phyloP scores from a whole-genome alignment of 2,113 vertebrate genomes.

The Myanophis thanlyinensis region DNA sequence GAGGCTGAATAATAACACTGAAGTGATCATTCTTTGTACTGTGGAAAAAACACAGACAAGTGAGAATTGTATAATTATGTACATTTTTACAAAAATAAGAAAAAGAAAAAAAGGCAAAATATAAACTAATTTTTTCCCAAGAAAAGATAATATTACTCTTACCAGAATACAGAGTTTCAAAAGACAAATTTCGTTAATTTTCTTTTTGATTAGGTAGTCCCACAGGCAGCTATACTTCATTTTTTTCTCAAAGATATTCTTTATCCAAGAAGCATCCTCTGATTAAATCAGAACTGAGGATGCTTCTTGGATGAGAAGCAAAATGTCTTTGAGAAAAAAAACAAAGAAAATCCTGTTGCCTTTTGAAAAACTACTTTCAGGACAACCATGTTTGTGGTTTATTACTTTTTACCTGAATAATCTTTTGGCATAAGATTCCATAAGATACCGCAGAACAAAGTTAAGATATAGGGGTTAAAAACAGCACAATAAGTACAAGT shows the following conservation, averaged over 20 bases:
- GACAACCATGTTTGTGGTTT: not conserved
- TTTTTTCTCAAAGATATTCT: not conserved
- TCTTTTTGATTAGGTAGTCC: not conserved
- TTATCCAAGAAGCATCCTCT: not conserved
- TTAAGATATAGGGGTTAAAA: not conserved
- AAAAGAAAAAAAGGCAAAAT: not conserved
- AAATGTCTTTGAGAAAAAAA: not conserved
- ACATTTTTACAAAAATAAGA: not conserved
- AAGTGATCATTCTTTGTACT: constrained; percentile 92
- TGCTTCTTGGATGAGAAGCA: not conserved
- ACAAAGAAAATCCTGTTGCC: not conserved
- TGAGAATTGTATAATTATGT: not conserved
- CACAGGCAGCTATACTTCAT: not conserved
- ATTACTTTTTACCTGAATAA: not conserved
- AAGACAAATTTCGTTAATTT: no score
- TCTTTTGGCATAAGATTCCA: not conserved
- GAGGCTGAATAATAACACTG: constrained; percentile 86
- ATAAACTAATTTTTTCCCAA: not conserved
- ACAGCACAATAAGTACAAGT: not conserved
- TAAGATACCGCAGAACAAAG: not conserved
- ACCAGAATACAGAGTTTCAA: not conserved
- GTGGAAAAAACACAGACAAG: constrained; percentile 34
- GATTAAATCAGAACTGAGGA: not conserved
- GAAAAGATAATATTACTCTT: not conserved
- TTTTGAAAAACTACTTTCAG: not conserved